phyloP scores from a whole-genome alignment of 2,113 vertebrate genomes.

The Centropus bengalensis region DNA sequence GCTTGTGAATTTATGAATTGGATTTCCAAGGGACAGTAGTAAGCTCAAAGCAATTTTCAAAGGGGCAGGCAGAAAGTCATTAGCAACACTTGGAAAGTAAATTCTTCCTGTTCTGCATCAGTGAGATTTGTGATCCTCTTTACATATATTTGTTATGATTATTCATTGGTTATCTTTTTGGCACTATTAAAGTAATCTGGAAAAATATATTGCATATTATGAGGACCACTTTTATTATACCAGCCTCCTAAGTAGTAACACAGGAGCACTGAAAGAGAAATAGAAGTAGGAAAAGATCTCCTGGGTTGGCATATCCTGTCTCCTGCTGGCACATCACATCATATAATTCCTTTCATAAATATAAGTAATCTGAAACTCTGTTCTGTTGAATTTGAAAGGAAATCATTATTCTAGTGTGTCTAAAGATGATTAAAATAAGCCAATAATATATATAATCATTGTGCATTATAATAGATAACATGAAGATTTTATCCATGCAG shows the following conservation, averaged over 20 bases:
- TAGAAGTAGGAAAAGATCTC: constrained; percentile 1
- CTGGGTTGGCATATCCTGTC: constrained; percentile 44
- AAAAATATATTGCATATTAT: constrained; percentile 17
- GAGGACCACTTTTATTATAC: not conserved
- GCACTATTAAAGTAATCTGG: constrained; percentile 38
- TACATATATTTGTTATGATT: constrained; percentile 15
- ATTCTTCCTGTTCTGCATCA: constrained; percentile 58
- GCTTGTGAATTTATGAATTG: constrained; percentile 30
- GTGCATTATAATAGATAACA: not conserved
- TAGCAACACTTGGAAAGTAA: constrained; percentile 35
- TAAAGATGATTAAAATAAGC: constrained; percentile 3
- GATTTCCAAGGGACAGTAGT: constrained; percentile 40
- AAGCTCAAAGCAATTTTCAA: constrained; percentile 38
- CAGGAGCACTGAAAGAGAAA: constrained; percentile 30
- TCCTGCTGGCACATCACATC: constrained; percentile 23
- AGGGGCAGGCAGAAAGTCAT: constrained; percentile 45
- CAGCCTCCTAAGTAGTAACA: constrained; percentile 18
- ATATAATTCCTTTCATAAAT: constrained; percentile 20
- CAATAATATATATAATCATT: not conserved
- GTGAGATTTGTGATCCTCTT: constrained; percentile 53
- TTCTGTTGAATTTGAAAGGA: not conserved
- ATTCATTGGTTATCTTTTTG: constrained; percentile 46
- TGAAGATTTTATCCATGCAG: not conserved
- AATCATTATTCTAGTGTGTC: not conserved
- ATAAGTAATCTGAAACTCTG: not conserved